Base-by-base conservation (phyloP, 2,113 vertebrate species). In the Phodopus roborovskii region DNA sequence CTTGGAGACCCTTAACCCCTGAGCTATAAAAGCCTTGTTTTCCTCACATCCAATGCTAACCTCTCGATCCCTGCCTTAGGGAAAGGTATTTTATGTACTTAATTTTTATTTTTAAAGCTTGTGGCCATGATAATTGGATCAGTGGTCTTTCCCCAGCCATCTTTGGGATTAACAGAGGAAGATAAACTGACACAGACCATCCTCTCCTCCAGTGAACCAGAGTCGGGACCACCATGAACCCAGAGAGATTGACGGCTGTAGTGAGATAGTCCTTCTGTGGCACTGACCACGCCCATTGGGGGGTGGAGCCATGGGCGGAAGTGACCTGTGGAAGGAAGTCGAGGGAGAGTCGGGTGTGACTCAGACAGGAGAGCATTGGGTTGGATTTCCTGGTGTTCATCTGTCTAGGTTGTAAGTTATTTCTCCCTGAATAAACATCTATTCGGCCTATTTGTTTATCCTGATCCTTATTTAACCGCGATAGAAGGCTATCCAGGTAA, bases 161-260 rank as follows among this genome's bases (percentile, higher is more conserved):
- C 53, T 58, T n/a, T 58, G 53, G 20, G 20, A 56, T 73, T 58
- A 58, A n/a, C 33, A 58, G 53, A 36, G 53, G 17, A 22, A n/a
- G 36, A 58, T 81, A 10, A 12, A 12, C 33, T 50, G 19, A n/a
- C 19, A n/a, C 33, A 81, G 36, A 33, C 75, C 36, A 22, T 15
- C 20, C 19, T 24, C 78, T n/a, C 53, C 78, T 58, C 12, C 50
- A 6, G 20, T 11, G 8, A 0, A 5, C 5, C 45, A 19, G 24
- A 66, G 33, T 16, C 3, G 16, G 33, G 78, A 56, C 2, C 5
- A 0, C 28, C 2, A 36, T 5, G 6, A 45, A 28, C n/a, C 28
- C 64, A 92, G 73, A 50, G 12, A 82, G 19, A 16, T 50, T 45
- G 28, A 45, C 17, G 28, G 15, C 42, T 22, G 15, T 62, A 58